These are phyloP conservation scores for Sepioteuthis lessoniana DNA, from an alignment of 2,888 invertebrate genomes.

Conservation along the genomic window DNA sequence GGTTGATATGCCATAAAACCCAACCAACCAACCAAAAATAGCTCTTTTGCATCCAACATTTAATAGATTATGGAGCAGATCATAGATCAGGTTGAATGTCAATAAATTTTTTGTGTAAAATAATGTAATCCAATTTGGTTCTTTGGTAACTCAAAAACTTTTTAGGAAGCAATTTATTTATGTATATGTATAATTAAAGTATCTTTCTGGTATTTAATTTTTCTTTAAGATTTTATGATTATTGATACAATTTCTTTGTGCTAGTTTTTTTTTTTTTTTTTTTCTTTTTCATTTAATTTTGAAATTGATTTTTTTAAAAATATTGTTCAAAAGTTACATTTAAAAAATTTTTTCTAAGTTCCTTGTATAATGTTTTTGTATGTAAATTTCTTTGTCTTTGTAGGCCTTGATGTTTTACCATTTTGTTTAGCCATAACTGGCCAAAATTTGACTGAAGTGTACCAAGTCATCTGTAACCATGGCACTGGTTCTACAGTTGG, in stretches of 20 bases:
- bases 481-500: constrained; percentile 74
- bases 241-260: background rate
- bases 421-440: background rate
- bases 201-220: too few species aligned
- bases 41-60: too few species aligned
- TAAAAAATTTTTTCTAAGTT: background rate
- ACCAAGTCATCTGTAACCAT: constrained; percentile 42
- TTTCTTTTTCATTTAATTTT: background rate
- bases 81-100: too few species aligned
- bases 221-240: background rate
- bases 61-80: too few species aligned
- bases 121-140: too few species aligned
- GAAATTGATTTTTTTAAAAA: background rate
- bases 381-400: background rate
- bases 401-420: constrained; percentile 9
- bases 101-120: too few species aligned
- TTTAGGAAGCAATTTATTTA: too few species aligned
- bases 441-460: background rate
- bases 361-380: background rate
- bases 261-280: background rate
- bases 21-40: too few species aligned
- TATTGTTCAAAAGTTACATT: too few species aligned
- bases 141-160: too few species aligned
- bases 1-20: too few species aligned
- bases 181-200: too few species aligned